These are phyloP conservation scores for Lysandra bellargus DNA, from an alignment of 2,888 invertebrate genomes.

Conservation along the genomic window DNA sequence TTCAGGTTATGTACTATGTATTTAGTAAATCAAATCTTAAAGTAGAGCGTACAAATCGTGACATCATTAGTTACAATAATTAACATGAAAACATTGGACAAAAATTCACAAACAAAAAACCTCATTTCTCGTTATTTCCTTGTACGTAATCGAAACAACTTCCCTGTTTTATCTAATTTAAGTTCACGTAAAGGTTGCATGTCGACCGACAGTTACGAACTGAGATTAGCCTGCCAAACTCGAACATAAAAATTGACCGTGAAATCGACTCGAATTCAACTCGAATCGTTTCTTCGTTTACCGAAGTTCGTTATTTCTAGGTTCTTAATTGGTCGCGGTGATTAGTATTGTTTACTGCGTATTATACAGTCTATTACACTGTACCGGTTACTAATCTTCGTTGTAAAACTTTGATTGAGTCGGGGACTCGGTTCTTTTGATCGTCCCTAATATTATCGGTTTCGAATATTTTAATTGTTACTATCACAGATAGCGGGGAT, in stretches of 20 bases:
- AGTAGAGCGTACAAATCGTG: neutral
- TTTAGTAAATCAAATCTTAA: neutral
- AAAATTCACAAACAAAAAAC: slow-evolving; percentile 19
- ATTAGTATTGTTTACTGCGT: slow-evolving; percentile 42
- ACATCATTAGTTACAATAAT: neutral
- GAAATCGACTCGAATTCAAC: slow-evolving; percentile 64
- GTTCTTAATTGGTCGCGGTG: slow-evolving; percentile 43
- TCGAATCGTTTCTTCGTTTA: slow-evolving; percentile 46
- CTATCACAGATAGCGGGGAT: neutral
- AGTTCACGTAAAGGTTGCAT: slow-evolving; percentile 55
- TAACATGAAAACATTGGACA: slow-evolving; percentile 8
- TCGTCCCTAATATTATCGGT: slow-evolving; percentile 5
- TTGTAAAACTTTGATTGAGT: slow-evolving; percentile 27
- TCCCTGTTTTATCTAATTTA: slow-evolving; percentile 58
- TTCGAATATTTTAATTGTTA: neutral
- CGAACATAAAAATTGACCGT: slow-evolving; percentile 77
- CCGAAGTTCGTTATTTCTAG: slow-evolving; percentile 55
- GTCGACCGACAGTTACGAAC: slow-evolving; percentile 62
- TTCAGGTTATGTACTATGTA: neutral
- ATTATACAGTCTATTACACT: slow-evolving; percentile 34
- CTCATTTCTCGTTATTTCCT: slow-evolving; percentile 43
- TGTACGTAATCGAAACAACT: slow-evolving; percentile 50
- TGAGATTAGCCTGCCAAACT: slow-evolving; percentile 75
- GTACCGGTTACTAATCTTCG: slow-evolving; percentile 27
- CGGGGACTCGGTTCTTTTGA: slow-evolving; percentile 7